Conservation (phyloP, 2,797 vertebrate species). For the Labeo calbasu region DNA sequence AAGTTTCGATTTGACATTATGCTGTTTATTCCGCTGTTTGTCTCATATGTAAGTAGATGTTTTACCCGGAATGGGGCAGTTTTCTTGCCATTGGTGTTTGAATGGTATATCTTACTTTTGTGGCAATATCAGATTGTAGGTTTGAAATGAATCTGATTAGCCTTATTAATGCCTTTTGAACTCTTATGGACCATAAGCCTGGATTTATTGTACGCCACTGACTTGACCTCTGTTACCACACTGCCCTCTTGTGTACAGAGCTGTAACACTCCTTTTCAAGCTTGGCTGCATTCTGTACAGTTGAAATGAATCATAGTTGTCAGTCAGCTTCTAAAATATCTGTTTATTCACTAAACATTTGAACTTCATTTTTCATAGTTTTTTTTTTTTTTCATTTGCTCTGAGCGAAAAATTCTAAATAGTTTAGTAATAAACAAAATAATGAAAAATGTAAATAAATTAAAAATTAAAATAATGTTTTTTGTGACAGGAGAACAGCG, state of each 20-base stretch:
- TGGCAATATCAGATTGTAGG: slow-evolving; percentile 1
- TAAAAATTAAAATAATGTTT: background rate
- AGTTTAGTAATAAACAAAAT: background rate
- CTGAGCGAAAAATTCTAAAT: background rate
- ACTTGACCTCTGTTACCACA: slow-evolving; percentile 11
- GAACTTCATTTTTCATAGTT: background rate
- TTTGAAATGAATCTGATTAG: slow-evolving; percentile 17
- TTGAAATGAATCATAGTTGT: background rate
- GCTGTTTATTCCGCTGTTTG: background rate
- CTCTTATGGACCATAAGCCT: background rate
- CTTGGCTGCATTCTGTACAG: background rate
- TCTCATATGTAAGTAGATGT: background rate
- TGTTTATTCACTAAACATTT: background rate
- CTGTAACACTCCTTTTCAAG: background rate
- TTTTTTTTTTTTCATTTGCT: too few species aligned
- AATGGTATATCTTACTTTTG: background rate
- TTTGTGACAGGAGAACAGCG: background rate
- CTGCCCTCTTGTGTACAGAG: slow-evolving; percentile 38
- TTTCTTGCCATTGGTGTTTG: background rate
- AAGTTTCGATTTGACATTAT: background rate
- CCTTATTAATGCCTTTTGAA: slow-evolving; percentile 12
- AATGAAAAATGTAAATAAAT: background rate
- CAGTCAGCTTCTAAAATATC: background rate
- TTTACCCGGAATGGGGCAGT: background rate
- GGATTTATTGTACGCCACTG: background rate